phyloP scores from a whole-genome alignment of 1,140 invertebrate species.

The Tribolium castaneum region DNA sequence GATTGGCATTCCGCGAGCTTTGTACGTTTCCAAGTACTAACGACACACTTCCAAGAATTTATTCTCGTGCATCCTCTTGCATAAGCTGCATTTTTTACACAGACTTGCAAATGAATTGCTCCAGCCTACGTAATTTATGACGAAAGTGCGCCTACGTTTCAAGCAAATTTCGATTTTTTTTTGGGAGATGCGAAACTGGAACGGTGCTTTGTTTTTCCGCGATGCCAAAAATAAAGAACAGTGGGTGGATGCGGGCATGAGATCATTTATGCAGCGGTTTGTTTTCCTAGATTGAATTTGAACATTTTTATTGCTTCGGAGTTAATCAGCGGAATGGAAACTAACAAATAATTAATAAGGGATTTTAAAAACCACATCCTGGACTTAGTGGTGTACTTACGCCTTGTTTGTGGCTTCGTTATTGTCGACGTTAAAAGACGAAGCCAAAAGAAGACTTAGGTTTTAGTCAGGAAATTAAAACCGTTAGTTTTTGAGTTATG shows the following conservation, averaged over 20 bases:
- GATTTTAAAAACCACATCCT: no score
- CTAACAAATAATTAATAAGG: no score
- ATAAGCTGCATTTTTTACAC: constrained; percentile 7
- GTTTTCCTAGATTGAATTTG: no score
- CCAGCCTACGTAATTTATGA: not conserved
- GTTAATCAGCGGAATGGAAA: no score
- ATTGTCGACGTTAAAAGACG: no score
- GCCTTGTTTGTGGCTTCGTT: no score
- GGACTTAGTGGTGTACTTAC: no score
- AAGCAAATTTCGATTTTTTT: not conserved
- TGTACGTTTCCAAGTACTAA: constrained; percentile 7
- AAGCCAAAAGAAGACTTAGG: no score
- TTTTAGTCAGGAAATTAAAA: no score
- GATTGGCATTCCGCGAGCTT: constrained; percentile 4
- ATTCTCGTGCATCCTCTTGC: constrained; percentile 13
- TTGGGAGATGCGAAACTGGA: not conserved
- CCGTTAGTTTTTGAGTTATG: no score
- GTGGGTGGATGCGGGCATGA: constrained; percentile 14
- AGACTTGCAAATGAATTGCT: constrained; percentile 1
- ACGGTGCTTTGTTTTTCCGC: not conserved
- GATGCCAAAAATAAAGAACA: constrained; percentile 12
- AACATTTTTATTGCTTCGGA: no score
- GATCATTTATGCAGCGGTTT: not conserved
- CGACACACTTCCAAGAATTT: constrained; percentile 27
- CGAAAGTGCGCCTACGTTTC: not conserved